A percentile compares a stretch with the other conserved stretches of the same genome.
Conservation (phyloP, 2,797 vertebrate species). For the Danio jaintianensis region DNA sequence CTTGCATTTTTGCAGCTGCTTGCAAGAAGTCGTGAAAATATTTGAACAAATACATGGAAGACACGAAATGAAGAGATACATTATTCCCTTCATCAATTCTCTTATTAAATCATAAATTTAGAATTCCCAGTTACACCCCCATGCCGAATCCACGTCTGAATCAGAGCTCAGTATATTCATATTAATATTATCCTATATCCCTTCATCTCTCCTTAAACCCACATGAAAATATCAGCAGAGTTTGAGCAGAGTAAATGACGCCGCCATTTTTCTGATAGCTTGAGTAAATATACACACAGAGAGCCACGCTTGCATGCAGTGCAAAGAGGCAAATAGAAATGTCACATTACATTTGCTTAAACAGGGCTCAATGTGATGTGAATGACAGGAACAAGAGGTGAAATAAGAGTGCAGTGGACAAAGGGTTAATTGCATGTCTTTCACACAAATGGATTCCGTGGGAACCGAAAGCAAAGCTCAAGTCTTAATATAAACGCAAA, state of each 20-base stretch:
- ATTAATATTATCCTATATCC: no score
- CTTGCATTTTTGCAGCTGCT: no score
- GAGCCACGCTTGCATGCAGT: slow-evolving; percentile 8
- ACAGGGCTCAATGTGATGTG: slow-evolving; percentile 18
- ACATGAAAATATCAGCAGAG: slow-evolving; percentile 30
- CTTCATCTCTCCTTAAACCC: slow-evolving; percentile 1
- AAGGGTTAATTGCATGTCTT: slow-evolving; percentile 12
- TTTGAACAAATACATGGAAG: no score
- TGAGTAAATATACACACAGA: slow-evolving; percentile 50
- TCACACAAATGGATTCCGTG: not conserved
- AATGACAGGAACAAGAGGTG: slow-evolving; percentile 47
- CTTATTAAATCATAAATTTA: not conserved
- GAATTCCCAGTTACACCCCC: not conserved
- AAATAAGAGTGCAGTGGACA: slow-evolving; percentile 41
- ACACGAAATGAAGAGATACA: slow-evolving; percentile 1
- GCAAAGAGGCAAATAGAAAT: slow-evolving; percentile 38
- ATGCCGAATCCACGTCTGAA: not conserved
- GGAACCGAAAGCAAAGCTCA: slow-evolving; percentile 1
- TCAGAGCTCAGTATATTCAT: not conserved
- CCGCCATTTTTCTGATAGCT: slow-evolving; percentile 39
- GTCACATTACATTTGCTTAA: slow-evolving; percentile 36
- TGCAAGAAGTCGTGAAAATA: no score
- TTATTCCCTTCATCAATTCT: not conserved
- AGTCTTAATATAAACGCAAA: not conserved
- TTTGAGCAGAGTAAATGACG: slow-evolving; percentile 50